Evolutionary conservation across 2,888 invertebrate species (phyloP), one percentile per base, ranked within the genome.

Genomic region (Eupithecia exiguata): DNA sequence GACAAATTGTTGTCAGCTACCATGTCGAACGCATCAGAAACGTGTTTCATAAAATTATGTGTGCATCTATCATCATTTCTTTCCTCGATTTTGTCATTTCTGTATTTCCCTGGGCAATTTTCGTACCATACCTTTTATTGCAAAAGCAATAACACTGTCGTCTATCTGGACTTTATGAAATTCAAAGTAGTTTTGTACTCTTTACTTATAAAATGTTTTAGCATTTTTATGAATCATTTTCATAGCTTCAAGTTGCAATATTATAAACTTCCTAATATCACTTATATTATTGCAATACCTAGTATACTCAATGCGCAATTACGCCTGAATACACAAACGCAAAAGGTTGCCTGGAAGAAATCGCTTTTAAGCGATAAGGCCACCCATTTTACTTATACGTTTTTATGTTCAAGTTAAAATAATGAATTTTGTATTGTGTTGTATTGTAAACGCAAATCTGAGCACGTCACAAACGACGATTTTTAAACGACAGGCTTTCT

Each of bases 41-140:
- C 67, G 35, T 72, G 75, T 80, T 77, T 78, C 76, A 72, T 78
- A 75, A n/a, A n/a, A 78, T 76, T 75, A 3, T 49, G 30, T 10
- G 74, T 77, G 74, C 74, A 75, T 73, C 75, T 77, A 76, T 77
- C 78, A 78, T 78, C 76, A 78, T 79, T 76, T 75, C 70, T 74
- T 77, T 72, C 72, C 75, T 71, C 74, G 70, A 75, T 79, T 78
- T 72, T 61, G 62, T 74, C 62, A 65, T 36, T 21, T 67, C 1
- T 4, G 2, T 46, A 77, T 77, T 77, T 78, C 70, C 70, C 68
- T 76, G 77, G 74, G 74, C 78, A 78, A 69, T 69, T 74, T 73
- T 74, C 36, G 5, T 65, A 38, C 71, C 53, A 72, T 35, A 62
- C 7, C 6, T 62, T 62, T 30, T 35, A 69, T 71, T 69, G 68